Base-by-base conservation (phyloP, 2,113 vertebrate genomes). In the Myrmecophaga tridactyla region DNA sequence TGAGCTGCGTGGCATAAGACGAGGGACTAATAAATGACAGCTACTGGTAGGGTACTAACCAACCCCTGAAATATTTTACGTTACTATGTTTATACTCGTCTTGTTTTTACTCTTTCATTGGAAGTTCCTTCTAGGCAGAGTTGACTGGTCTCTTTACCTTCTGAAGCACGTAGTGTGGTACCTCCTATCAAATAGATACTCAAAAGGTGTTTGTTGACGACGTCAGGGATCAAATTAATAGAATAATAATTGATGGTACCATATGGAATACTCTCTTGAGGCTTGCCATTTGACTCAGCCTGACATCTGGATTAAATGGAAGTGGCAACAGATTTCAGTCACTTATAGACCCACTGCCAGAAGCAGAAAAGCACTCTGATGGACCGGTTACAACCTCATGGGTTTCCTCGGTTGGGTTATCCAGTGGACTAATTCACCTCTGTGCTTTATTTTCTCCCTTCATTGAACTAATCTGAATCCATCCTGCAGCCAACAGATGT, bases 371-470 rank as follows among this genome's bases (percentile, higher is more conserved):
- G 25, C 34, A 13, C 7, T 31, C 39, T 56, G 51, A 46, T 43
- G 48, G 75, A 29, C 4, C 13, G 43, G 80, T 20, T 80, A 56
- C 75, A 56, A 89, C 62, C 70, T 86, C 39, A 29, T 20, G 20
- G 34, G 25, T 65, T 81, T 89, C 12, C 18, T 12, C 17, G 7
- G 29, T 43, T 81, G 58, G 29, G 36, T 69, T 85, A 48, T 3
- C 48, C 39, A 27, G 88, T 34, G 25, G 90, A 69, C n/a, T 41
- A 14, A 48, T 77, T 92, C 39, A 84, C 70, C 67, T 90, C 86
- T 53, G 31, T 85, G 72, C 69, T 78, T 90, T 88, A 86, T 83
- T 96, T 91, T 58, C 86, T 93, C 58, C 39, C 51, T 94, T 86
- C 89, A 94, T 90, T 94, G 70, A 7, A 72, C 83, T 78, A 86